Evolutionary conservation across 2,113 vertebrate species (phyloP).

Genomic region (Antigone vipio): DNA sequence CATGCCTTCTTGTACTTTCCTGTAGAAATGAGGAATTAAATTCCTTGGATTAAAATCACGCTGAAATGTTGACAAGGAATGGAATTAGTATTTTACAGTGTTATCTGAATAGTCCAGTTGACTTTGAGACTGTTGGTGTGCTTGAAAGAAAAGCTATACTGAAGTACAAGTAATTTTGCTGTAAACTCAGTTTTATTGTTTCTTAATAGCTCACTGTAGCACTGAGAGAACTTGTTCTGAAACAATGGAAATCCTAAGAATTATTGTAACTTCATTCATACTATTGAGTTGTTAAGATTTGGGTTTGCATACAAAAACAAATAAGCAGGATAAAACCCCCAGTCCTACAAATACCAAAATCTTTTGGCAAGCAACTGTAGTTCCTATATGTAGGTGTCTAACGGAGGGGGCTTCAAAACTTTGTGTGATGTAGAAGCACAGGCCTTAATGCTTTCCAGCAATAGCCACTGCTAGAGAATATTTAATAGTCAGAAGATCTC

Average conservation of each 20-base stretch:
- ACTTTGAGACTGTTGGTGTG: neutral
- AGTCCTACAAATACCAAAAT: neutral
- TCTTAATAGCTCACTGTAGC: neutral
- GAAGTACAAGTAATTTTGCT: neutral
- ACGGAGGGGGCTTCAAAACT: neutral
- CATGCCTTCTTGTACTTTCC: neutral
- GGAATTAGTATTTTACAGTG: neutral
- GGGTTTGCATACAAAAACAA: neutral
- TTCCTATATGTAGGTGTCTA: neutral
- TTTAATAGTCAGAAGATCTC: neutral
- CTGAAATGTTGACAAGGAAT: neutral
- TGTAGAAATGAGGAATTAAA: neutral
- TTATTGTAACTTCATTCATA: neutral
- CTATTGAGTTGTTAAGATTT: neutral
- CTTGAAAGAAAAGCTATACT: neutral
- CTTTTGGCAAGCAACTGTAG: neutral
- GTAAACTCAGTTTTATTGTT: neutral
- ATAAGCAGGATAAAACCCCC: neutral
- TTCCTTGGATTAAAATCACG: neutral
- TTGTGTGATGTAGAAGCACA: neutral
- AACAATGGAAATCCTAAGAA: neutral
- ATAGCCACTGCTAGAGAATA: neutral
- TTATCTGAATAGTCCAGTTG: neutral
- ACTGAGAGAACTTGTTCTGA: neutral
- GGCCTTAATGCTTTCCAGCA: neutral